phyloP scores from a whole-genome alignment of 2,113 vertebrate genomes.

The Antigone vipio region DNA sequence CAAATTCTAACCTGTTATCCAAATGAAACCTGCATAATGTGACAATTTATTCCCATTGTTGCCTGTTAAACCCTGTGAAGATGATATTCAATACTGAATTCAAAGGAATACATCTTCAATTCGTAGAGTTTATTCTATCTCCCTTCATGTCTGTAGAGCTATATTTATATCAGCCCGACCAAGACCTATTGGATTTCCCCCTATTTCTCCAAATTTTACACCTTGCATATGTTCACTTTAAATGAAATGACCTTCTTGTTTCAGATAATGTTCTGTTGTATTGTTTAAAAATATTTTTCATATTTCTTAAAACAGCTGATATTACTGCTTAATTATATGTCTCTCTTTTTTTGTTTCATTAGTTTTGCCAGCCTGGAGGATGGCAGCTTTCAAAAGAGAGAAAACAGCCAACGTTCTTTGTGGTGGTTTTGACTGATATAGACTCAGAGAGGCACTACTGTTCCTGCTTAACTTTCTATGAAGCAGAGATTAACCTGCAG shows the following conservation, averaged over 20 bases:
- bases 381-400: constrained; percentile 92
- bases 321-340: not conserved
- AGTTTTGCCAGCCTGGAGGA: constrained; percentile 98
- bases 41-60: not conserved
- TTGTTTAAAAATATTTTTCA: not conserved
- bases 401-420: constrained; percentile 92
- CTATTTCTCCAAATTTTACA: not conserved
- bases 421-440: constrained; percentile 96
- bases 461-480: constrained; percentile 95
- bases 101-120: not conserved
- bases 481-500: constrained; percentile 96
- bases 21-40: not conserved
- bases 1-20: not conserved
- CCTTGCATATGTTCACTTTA: not conserved
- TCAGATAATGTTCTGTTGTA: not conserved
- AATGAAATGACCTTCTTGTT: not conserved
- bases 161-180: not conserved
- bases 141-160: not conserved
- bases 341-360: not conserved
- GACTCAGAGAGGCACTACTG: constrained; percentile 98
- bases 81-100: not conserved
- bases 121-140: not conserved
- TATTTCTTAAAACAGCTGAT: not conserved
- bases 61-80: not conserved
- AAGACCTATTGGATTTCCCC: not conserved